These are phyloP conservation scores for Cephus pygmeus DNA, from an alignment of 2,888 invertebrate species.

Conservation along the genomic window DNA sequence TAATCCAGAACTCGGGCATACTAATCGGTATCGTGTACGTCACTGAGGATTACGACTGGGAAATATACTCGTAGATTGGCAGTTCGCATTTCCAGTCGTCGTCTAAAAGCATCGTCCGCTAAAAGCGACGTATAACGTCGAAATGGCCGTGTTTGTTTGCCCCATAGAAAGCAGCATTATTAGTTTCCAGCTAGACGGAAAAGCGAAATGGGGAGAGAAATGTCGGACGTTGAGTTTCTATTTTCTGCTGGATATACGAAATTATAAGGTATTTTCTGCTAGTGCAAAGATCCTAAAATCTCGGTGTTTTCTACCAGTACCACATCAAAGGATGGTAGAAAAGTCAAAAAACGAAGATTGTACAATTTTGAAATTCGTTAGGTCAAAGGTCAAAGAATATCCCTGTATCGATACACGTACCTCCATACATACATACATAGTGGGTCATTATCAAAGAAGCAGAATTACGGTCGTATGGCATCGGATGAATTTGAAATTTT, in stretches of 20 bases:
- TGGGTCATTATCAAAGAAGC: too few relatives aligned
- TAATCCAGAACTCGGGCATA: background rate
- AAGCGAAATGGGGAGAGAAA: background rate
- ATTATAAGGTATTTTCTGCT: background rate
- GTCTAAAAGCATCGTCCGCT: background rate
- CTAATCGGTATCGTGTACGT: background rate
- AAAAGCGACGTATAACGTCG: conserved; percentile 5
- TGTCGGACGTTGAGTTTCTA: background rate
- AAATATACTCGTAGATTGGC: background rate
- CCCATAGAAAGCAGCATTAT: conserved; percentile 2
- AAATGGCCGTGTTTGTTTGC: conserved; percentile 5
- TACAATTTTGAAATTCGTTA: background rate
- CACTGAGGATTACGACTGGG: background rate
- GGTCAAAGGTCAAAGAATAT: background rate
- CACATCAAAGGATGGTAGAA: background rate
- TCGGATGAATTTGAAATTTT: background rate
- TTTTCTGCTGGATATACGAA: background rate
- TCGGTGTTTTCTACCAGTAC: background rate
- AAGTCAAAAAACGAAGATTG: background rate
- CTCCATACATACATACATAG: background rate
- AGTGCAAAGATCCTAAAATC: background rate
- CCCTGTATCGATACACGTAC: background rate
- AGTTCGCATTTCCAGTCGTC: background rate
- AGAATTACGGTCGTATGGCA: background rate
- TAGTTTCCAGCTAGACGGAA: background rate